Evolutionary conservation across 2,113 vertebrate species (phyloP), one percentile per base, ranked within the genome.

Genomic region (Scophthalmus maximus): DNA sequence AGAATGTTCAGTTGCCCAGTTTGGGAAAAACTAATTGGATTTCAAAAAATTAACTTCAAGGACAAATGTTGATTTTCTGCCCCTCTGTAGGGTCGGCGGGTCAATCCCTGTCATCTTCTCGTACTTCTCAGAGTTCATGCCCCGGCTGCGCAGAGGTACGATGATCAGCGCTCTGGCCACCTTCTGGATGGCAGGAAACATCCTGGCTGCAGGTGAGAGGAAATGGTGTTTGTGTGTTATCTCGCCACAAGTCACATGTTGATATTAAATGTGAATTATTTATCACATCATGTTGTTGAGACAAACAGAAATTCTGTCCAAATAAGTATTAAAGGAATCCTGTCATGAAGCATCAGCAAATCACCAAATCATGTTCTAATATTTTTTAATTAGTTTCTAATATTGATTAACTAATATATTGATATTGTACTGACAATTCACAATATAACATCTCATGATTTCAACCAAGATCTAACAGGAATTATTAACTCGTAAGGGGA

Each of bases 171-270:
- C 87, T 44, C 84, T 94, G 42, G 94, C 94, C 72, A 92, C 94
- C 10, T 94, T 94, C 84, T 94, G 94, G 94, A 94, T 94, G 94
- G 91, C 86, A n/a, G 94, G 94, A 60, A 94, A 93, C 79, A 92
- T 94, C 30, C 52, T 94, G 63, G 92, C 92, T 52, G 93, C 94
- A 90, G 93, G 93, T 94, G 25, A 6, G 82, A 52, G 7, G 0
- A 29, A 0, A 11, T 3, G 10, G 12, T 10, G 20, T 50, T 23
- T 2, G 25, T 53, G 46, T 6, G 17, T 51, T n/a, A n/a, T n/a
- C n/a, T n/a, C n/a, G n/a, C n/a, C 22, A 14, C 15, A 32, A 15
- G 23, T 14, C 22, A 50, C 20, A 15, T 46, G 22, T 12, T 51
- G 10, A 10, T 26, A 6, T 15, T 8, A 3, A 9, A 12, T 12